Percentiles rank a stretch among this genome's conserved stretches.
phyloP scores from a whole-genome alignment of 1,140 invertebrate genomes.

The Acyrthosiphon pisum region DNA sequence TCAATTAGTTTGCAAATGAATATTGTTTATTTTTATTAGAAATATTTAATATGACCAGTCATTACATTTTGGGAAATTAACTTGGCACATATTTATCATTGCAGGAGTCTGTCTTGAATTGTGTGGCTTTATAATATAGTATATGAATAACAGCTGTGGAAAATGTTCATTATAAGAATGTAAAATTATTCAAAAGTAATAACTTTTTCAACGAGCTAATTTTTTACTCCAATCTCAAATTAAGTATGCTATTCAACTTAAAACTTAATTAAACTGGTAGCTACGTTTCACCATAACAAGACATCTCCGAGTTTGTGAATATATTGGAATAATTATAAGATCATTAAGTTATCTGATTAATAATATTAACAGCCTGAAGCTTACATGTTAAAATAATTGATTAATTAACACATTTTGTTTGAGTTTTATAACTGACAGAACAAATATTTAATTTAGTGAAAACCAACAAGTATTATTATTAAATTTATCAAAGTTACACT shows the following conservation, averaged over 20 bases:
- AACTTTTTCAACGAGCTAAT: not conserved
- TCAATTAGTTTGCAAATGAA: not conserved
- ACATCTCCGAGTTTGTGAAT: not conserved
- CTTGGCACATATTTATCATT: not conserved
- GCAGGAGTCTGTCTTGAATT: not conserved
- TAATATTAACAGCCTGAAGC: not conserved
- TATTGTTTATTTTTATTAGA: not conserved
- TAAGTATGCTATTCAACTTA: not conserved
- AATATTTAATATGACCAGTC: not conserved
- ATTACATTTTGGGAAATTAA: not conserved
- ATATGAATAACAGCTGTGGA: not conserved
- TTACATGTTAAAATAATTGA: conserved; percentile 10
- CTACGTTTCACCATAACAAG: not conserved
- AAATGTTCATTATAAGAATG: not conserved
- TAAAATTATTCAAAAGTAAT: conserved; percentile 37
- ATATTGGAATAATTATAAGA: conserved; percentile 15
- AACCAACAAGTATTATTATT: not conserved
- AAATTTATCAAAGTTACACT: not conserved
- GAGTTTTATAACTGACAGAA: not conserved
- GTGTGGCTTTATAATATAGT: not conserved
- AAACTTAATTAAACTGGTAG: conserved; percentile 19
- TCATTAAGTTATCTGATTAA: not conserved
- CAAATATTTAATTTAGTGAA: not conserved
- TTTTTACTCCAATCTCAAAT: not conserved
- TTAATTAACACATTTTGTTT: not conserved